Percentiles rank a stretch among this genome's conserved stretches.
These are phyloP conservation scores for Macroramphosus scolopax DNA, from an alignment of 2,797 vertebrate species.

Conservation along the genomic window DNA sequence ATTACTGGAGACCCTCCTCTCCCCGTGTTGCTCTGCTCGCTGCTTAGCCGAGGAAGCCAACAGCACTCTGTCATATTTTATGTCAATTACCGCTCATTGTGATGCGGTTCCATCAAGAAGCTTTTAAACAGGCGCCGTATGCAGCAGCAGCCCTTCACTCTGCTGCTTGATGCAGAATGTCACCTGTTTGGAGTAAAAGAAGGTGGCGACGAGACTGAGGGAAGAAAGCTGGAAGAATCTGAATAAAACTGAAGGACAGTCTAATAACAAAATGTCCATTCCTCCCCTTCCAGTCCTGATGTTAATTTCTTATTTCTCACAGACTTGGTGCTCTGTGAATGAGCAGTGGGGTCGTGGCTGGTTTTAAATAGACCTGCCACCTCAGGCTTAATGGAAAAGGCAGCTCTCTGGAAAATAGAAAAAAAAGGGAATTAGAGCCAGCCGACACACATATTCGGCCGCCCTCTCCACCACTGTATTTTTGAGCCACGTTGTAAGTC, in stretches of 20 bases:
- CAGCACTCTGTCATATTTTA: conserved; percentile 98
- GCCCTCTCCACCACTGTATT: conserved; percentile 95
- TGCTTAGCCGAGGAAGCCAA: conserved; percentile 92
- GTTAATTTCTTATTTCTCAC: conserved; percentile 98
- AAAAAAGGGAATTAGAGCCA: conserved; percentile 95
- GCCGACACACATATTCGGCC: conserved; percentile 91
- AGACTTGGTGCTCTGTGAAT: conserved; percentile 77
- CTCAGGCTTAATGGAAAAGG: conserved; percentile 99
- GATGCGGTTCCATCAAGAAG: conserved; percentile 93
- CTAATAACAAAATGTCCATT: conserved; percentile 94
- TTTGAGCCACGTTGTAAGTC: conserved; percentile 91
- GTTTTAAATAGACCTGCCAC: conserved; percentile 99
- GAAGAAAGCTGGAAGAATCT: conserved; percentile 83
- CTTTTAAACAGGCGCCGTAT: conserved; percentile 94
- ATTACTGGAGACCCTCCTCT: conserved; percentile 88
- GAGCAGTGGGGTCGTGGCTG: conserved; percentile 93
- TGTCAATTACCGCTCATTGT: conserved; percentile 97
- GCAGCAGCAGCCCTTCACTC: conserved; percentile 79
- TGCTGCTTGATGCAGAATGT: conserved; percentile 79
- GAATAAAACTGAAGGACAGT: conserved; percentile 92
- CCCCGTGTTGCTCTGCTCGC: conserved; percentile 83
- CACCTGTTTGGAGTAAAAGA: conserved; percentile 74
- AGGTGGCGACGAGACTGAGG: conserved; percentile 22
- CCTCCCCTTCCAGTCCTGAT: conserved; percentile 80
- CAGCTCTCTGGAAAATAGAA: conserved; percentile 98